These are phyloP conservation scores for Tribolium freemani DNA, from an alignment of 2,888 invertebrate species.

Conservation along the genomic window DNA sequence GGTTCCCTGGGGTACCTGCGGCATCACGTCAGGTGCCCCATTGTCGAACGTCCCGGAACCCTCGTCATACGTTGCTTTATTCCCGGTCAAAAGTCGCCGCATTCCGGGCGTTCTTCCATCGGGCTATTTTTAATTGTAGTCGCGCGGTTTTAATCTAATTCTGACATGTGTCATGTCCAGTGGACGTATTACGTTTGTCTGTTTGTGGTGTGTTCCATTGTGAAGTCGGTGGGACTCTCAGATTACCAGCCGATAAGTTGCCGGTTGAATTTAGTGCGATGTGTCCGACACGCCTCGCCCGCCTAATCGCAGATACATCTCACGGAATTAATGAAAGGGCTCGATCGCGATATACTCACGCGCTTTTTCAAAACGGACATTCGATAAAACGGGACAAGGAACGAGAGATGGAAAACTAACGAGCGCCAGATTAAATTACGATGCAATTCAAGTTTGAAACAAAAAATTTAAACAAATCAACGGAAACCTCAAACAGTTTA, in stretches of 20 bases:
- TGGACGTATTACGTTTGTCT: conserved; percentile 57
- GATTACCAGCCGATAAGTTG: conserved; percentile 63
- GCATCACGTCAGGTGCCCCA: conserved; percentile 30
- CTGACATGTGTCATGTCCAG: conserved; percentile 65
- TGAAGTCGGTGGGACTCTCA: conserved; percentile 52
- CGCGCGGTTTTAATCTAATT: conserved; percentile 65
- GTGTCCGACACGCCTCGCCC: conserved; percentile 63
- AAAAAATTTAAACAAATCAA: too few species aligned
- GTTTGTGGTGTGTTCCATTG: conserved; percentile 45
- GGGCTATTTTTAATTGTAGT: conserved; percentile 63
- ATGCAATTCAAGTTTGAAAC: too few species aligned
- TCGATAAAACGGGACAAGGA: conserved; percentile 5
- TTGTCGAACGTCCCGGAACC: conserved; percentile 27
- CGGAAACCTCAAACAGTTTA: too few species aligned
- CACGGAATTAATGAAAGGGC: conserved; percentile 61
- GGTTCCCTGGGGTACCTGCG: conserved; percentile 34
- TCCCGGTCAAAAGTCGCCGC: conserved; percentile 36
- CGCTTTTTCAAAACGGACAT: conserved; percentile 25
- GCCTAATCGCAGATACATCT: conserved; percentile 62
- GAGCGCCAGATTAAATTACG: too few species aligned
- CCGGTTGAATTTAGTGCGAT: conserved; percentile 62
- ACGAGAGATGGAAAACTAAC: neutral
- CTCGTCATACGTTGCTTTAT: conserved; percentile 41
- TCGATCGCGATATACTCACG: conserved; percentile 51
- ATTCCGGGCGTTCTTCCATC: conserved; percentile 50